Evolutionary conservation across 2,113 vertebrate genomes (phyloP).

Genomic region (Peucedramus taeniatus): DNA sequence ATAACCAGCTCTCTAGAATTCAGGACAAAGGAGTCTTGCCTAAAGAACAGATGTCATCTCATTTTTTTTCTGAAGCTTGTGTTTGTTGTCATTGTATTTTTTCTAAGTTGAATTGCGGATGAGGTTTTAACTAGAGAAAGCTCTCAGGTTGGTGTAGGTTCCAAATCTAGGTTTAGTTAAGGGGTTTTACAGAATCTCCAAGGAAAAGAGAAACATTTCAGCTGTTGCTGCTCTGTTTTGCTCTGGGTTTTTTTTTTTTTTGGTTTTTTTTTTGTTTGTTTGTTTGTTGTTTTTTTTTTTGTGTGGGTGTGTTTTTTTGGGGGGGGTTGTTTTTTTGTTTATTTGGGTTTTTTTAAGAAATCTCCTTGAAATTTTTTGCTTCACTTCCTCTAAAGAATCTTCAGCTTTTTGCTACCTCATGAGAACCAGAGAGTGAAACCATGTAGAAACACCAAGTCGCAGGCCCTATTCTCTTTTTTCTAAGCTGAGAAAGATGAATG

Average conservation of each 20-base stretch:
- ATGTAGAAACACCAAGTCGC: not conserved
- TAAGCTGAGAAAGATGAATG: constrained; percentile 19
- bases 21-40: constrained; percentile 40
- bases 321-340: not conserved
- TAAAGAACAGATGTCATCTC: constrained; percentile 57
- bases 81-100: not conserved
- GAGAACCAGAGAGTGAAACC: constrained; percentile 23
- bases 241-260: not conserved
- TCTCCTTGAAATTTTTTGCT: not conserved
- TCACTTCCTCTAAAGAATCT: constrained; percentile 9
- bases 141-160: not conserved
- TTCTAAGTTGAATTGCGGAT: not conserved
- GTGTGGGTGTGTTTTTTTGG: not conserved
- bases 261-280: no score
- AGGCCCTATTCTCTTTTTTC: constrained; percentile 35
- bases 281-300: not conserved
- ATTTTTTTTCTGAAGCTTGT: constrained; percentile 44
- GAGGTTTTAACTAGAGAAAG: constrained; percentile 68
- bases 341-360: not conserved
- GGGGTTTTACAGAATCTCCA: not conserved
- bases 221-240: not conserved
- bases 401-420: not conserved
- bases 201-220: not conserved
- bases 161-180: not conserved
- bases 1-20: constrained; percentile 42